Conservation (phyloP, 64 coral and sea anemone species). For the Montipora sp. region DNA sequence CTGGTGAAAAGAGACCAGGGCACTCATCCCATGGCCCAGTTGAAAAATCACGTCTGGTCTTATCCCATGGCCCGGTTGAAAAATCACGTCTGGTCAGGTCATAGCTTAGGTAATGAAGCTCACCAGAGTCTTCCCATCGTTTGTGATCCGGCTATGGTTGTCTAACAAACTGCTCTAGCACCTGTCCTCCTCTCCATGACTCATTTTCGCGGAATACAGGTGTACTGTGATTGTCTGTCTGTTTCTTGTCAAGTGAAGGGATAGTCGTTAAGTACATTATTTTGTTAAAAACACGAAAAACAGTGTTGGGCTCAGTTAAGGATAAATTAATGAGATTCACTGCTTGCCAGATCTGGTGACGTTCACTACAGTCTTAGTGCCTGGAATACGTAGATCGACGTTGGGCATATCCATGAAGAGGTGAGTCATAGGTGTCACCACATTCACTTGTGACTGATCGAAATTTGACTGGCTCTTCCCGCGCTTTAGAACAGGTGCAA, state of each 20-base stretch:
- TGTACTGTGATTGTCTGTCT: constrained; percentile 24
- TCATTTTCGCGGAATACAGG: constrained; percentile 21
- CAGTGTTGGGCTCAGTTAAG: constrained; percentile 31
- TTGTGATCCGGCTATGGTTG: constrained; percentile 46
- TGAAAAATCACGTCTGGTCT: constrained; percentile 20
- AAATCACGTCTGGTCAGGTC: background rate
- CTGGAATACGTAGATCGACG: background rate
- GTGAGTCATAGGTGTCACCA: constrained; percentile 53
- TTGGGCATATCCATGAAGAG: constrained; percentile 37
- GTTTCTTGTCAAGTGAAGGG: background rate
- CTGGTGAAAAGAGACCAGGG: constrained; percentile 56
- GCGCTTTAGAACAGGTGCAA: constrained; percentile 48
- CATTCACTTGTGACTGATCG: constrained; percentile 44
- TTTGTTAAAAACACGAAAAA: background rate
- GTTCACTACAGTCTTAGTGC: constrained; percentile 3
- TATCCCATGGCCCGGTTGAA: too few relatives aligned
- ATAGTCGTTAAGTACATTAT: too few relatives aligned
- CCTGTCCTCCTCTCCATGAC: background rate
- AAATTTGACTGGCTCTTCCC: constrained; percentile 1
- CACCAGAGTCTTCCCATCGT: constrained; percentile 23
- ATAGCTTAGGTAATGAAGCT: constrained; percentile 50
- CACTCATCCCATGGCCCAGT: constrained; percentile 58
- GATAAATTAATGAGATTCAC: constrained; percentile 55
- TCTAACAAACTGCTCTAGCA: constrained; percentile 16
- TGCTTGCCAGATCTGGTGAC: constrained; percentile 53